Conservation (phyloP, 2,888 invertebrate genomes). For the Mythimna lalbum region DNA sequence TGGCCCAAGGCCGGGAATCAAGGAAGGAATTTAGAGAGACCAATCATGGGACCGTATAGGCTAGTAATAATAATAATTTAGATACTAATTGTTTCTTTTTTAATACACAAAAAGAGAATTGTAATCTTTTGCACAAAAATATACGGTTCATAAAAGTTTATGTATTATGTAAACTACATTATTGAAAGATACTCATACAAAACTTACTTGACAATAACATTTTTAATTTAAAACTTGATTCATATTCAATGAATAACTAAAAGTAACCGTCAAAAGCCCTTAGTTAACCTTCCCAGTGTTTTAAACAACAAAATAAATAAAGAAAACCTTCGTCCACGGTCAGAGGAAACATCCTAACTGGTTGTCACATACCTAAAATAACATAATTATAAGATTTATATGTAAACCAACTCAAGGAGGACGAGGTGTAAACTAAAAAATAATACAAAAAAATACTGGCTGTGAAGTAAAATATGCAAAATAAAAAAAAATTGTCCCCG, state of each 20-base stretch:
- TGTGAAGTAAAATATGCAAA: constrained; percentile 9
- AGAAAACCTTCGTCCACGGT: constrained; percentile 27
- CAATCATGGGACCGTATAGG: no score
- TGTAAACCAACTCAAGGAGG: constrained; percentile 42
- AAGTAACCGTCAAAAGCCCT: background rate
- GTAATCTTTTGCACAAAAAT: no score
- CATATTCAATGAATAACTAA: background rate
- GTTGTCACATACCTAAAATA: constrained; percentile 37
- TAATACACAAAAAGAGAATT: no score
- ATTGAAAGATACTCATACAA: background rate
- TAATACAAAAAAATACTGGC: constrained; percentile 16
- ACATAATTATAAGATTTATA: background rate
- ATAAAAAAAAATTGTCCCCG: constrained; percentile 13
- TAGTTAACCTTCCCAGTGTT: background rate
- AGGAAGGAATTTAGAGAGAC: no score
- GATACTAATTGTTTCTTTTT: no score
- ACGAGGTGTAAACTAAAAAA: constrained; percentile 40
- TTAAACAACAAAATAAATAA: constrained; percentile 25
- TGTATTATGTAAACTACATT: no score
- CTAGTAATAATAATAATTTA: no score
- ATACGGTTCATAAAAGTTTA: no score
- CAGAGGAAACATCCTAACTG: constrained; percentile 38
- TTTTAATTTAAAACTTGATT: background rate
- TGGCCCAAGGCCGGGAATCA: no score
- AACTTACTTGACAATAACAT: background rate